These are phyloP conservation scores for Eurystomus glaucurus DNA, from an alignment of 2,797 vertebrate genomes.

Conservation along the genomic window DNA sequence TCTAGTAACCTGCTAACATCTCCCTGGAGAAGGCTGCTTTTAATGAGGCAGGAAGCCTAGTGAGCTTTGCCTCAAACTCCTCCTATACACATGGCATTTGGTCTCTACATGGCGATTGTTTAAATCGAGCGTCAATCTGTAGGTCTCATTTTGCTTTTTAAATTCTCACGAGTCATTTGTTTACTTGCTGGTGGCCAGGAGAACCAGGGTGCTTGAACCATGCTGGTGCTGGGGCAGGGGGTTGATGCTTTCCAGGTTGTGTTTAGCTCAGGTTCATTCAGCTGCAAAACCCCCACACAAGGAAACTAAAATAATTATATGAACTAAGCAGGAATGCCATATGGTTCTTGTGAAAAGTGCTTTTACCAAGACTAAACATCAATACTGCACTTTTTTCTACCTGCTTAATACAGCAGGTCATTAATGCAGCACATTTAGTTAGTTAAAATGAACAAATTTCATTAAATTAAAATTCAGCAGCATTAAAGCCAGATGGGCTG, in stretches of 20 bases:
- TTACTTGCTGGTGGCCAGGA: not conserved
- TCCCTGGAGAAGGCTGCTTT: not conserved
- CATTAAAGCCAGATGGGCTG: conserved; percentile 26
- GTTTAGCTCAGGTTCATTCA: not conserved
- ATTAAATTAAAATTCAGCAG: conserved; percentile 23
- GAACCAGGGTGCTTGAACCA: not conserved
- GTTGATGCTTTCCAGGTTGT: not conserved
- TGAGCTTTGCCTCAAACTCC: not conserved
- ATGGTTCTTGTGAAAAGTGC: not conserved
- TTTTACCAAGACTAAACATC: conserved; percentile 17
- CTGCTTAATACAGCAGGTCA: not conserved
- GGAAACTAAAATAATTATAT: not conserved
- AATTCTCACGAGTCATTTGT: rapidly evolving
- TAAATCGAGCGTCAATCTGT: not conserved
- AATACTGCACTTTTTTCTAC: not conserved
- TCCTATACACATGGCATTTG: rapidly evolving
- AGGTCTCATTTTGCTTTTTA: not conserved
- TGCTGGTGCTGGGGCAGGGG: rapidly evolving
- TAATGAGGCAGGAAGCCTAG: not conserved
- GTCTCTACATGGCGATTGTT: not conserved
- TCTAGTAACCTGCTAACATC: not conserved
- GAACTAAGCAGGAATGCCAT: not conserved
- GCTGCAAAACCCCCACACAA: not conserved
- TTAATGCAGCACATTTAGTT: conserved; percentile 18
- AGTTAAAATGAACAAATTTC: conserved; percentile 7